Conservation (phyloP, 2,797 vertebrate species). For the Urosaurus nigricauda region DNA sequence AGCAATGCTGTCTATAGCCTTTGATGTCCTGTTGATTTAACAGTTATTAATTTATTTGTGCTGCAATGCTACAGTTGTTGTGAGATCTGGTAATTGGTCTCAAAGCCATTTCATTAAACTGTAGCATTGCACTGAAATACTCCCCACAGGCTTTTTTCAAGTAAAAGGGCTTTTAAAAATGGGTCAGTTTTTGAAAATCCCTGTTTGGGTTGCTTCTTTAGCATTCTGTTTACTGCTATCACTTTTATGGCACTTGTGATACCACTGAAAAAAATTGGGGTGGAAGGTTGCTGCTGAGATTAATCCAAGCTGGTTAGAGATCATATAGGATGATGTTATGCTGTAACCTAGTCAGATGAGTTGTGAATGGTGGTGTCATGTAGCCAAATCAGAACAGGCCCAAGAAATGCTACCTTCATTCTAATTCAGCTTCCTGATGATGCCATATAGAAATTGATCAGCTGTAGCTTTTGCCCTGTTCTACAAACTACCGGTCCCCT, state of each 20-base stretch:
- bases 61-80: conserved; percentile 7
- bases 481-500: background rate
- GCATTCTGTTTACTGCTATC: background rate
- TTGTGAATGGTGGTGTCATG: background rate
- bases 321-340: background rate
- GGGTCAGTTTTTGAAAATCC: too few relatives aligned
- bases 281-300: background rate
- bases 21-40: background rate
- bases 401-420: background rate
- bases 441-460: background rate
- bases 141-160: background rate
- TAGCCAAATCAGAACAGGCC: background rate
- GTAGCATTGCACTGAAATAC: background rate
- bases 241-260: background rate
- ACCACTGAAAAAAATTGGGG: background rate
- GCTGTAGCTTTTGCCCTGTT: background rate
- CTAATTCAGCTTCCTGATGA: background rate
- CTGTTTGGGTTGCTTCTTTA: background rate
- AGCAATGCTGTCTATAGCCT: background rate
- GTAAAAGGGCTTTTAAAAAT: background rate
- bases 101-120: background rate
- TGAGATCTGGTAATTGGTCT: background rate
- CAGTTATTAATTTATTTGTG: conserved; percentile 13
- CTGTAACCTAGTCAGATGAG: background rate
- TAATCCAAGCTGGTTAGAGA: background rate